phyloP scores from a whole-genome alignment of 2,113 vertebrate genomes.

The Astatotilapia flaviijosephi region DNA sequence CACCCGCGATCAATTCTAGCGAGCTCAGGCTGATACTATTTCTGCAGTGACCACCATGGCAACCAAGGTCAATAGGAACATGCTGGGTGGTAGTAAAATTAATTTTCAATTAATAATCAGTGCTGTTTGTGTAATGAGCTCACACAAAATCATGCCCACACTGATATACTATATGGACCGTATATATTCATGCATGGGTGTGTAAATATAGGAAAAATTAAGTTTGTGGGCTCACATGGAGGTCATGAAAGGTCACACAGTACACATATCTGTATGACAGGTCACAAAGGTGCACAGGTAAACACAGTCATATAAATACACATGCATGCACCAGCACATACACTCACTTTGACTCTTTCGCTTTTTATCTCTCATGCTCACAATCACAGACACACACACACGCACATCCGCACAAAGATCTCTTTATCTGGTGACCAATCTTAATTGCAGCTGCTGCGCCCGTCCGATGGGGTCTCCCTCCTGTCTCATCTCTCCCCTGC shows the following conservation, averaged over 20 bases:
- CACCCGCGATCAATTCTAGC: background rate
- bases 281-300: background rate
- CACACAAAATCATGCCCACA: background rate
- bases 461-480: conserved; percentile 19
- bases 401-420: background rate
- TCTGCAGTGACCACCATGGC: conserved; percentile 6
- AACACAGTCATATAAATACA: background rate
- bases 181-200: background rate
- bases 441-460: conserved; percentile 63
- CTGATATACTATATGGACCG: background rate
- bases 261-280: background rate
- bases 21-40: background rate
- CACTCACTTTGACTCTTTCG: background rate
- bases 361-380: background rate
- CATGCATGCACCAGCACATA: background rate
- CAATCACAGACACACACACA: background rate
- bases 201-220: background rate
- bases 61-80: background rate
- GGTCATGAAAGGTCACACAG: background rate
- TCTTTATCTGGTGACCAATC: conserved; percentile 59
- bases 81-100: background rate
- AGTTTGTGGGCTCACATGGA: background rate
- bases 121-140: background rate
- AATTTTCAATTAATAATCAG: background rate
- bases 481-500: background rate